phyloP scores from a whole-genome alignment of 2,797 vertebrate genomes.

The Bufotes viridis region DNA sequence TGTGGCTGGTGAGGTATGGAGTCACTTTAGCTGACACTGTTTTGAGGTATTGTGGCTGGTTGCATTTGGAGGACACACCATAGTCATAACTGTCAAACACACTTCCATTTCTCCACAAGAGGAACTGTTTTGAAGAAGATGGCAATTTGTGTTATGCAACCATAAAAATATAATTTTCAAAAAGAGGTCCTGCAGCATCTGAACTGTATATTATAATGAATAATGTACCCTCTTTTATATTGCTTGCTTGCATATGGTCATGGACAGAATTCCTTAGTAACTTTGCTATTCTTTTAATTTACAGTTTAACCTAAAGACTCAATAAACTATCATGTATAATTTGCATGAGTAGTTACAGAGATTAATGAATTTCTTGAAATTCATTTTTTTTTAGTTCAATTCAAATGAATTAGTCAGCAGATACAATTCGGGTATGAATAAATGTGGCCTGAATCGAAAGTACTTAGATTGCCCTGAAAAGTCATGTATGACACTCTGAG shows the following conservation, averaged over 20 bases:
- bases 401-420: no score
- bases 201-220: neutral
- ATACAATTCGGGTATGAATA: no score
- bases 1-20: neutral
- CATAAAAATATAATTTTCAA: neutral
- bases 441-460: no score
- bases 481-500: no score
- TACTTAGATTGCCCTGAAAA: no score
- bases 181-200: neutral
- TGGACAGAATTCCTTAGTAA: neutral
- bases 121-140: neutral
- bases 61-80: neutral
- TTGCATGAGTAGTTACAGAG: neutral
- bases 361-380: no score
- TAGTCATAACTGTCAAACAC: neutral
- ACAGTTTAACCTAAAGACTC: neutral
- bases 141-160: neutral
- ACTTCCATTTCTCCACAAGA: neutral
- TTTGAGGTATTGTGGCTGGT: neutral
- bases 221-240: neutral
- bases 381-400: no score
- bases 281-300: neutral
- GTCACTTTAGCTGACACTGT: neutral
- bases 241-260: neutral
- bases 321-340: neutral